phyloP scores from a whole-genome alignment of 2,888 invertebrate species.

The Atrina japonica region DNA sequence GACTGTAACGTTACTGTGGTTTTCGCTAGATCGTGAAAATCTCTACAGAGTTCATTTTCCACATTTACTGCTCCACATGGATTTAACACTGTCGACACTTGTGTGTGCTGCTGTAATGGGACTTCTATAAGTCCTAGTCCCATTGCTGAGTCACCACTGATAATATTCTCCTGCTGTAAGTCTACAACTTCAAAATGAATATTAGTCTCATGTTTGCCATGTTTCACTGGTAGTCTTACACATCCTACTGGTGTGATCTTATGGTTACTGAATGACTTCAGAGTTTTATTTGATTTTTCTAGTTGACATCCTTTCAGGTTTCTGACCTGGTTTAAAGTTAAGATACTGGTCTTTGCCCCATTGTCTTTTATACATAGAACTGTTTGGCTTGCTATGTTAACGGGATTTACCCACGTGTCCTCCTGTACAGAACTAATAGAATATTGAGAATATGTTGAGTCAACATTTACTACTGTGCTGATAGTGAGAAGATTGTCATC shows the following conservation, averaged over 20 bases:
- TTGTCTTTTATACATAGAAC: constrained; percentile 17
- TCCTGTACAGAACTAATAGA: background rate
- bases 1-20: constrained; percentile 35
- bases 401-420: background rate
- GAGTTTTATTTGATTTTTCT: constrained; percentile 7
- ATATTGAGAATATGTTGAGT: background rate
- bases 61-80: too few relatives aligned
- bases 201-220: background rate
- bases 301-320: constrained; percentile 6
- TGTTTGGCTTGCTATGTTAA: background rate
- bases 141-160: constrained; percentile 27
- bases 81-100: background rate
- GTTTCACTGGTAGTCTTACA: constrained; percentile 3
- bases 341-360: constrained; percentile 12
- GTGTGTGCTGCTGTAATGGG: background rate
- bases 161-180: constrained; percentile 22
- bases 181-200: constrained; percentile 32
- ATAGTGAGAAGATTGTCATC: too few relatives aligned
- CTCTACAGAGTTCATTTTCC: constrained; percentile 21
- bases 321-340: background rate
- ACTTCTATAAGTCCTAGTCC: constrained; percentile 9
- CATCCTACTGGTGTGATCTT: constrained; percentile 17
- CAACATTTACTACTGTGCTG: too few relatives aligned
- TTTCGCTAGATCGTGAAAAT: constrained; percentile 31
- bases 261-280: constrained; percentile 24